Conservation (phyloP, 2,797 vertebrate genomes). For the Mus caroli region DNA sequence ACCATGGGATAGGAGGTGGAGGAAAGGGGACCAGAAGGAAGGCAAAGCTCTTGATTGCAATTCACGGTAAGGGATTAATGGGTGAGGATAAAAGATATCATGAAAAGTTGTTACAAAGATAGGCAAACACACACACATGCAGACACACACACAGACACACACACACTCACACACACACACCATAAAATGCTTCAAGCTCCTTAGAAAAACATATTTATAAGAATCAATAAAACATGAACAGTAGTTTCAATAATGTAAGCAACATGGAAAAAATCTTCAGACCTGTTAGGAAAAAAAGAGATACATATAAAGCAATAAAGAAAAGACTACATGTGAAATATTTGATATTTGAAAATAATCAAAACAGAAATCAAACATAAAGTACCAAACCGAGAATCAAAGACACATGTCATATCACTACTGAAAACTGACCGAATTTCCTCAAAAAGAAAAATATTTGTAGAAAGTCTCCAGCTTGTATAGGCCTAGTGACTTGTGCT, state of each 20-base stretch:
- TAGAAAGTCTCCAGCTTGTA: neutral
- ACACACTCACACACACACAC: neutral
- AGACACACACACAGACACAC: neutral
- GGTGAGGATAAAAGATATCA: neutral
- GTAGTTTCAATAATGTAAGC: neutral
- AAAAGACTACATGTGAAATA: conserved; percentile 19
- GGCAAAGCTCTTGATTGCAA: neutral
- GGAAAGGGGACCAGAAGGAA: neutral
- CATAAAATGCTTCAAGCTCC: neutral
- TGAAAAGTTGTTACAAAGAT: neutral
- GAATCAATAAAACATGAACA: neutral
- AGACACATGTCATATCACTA: neutral
- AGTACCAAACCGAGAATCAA: neutral
- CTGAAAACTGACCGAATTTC: neutral
- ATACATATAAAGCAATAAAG: neutral
- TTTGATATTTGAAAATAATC: conserved; percentile 27
- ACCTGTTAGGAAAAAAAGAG: conserved; percentile 13
- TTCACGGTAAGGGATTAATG: neutral
- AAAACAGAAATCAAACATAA: neutral
- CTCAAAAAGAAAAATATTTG: neutral
- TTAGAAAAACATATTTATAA: neutral
- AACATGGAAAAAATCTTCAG: neutral
- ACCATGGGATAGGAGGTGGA: neutral
- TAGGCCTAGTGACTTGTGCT: neutral
- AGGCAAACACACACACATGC: neutral